Base-by-base conservation (phyloP, 2,888 invertebrate species). In the Cerceris ruficornis region DNA sequence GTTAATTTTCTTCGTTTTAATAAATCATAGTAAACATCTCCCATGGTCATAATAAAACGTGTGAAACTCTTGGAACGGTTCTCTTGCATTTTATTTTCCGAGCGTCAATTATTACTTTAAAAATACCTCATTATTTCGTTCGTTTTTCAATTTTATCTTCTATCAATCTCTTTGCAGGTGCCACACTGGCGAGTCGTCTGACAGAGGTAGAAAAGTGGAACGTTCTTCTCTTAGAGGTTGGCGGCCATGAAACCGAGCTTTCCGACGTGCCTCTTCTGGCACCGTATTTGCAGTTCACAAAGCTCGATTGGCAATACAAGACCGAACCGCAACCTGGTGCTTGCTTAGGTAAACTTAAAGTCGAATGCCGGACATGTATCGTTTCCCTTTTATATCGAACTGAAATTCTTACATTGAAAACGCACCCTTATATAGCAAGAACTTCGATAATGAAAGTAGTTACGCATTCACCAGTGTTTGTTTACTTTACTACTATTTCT, bases 241-340 rank as follows among this genome's bases (percentile, higher is more conserved):
- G 98, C 0, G 97, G 97, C 0, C 97, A 98, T 92, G 98, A 98
- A 93, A 97, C 97, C 0, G 98, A 98, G 92, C 96, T 98, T 88
- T 97, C 97, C 0, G 98, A 98, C 88, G 97, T 98, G 0, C 98
- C 98, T 0, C 93, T 97, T 4, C 94, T 98, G 90, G 98, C 98
- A 0, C 97, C 96, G 0, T 98, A 97, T 89, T 93, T 98, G 68
- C 98, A 98, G 92, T 93, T 97, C 9, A 97, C 97, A 79, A 95
- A 97, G 90, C 93, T 98, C 66, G 98, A 98, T 91, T 98, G 98
- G 98, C 96, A 97, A 89, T 98, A 98, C 91, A 98, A 98, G 92
- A 97, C 97, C 0, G 98, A 98, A 90, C 97, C 98, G 0, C 96
- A 97, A 87, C 96, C 96, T 55, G 96, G 95, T 6, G 94, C 95